These are phyloP conservation scores for Mus minutoides DNA, from an alignment of 2,797 vertebrate genomes.

Conservation along the genomic window DNA sequence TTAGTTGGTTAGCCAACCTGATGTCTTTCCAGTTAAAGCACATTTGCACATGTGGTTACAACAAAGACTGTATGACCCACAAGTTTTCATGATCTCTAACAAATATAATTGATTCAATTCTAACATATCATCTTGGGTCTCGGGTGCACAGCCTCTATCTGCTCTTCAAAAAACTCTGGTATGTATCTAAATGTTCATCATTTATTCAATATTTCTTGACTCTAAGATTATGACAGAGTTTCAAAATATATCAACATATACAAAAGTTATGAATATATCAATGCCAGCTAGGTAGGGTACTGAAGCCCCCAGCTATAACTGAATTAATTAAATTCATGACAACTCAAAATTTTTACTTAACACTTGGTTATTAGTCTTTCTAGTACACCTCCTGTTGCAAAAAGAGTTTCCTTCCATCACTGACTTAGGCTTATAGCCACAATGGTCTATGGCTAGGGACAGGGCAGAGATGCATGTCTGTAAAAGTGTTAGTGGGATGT, in stretches of 20 bases:
- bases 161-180: slow-evolving; percentile 3
- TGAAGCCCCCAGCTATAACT: slow-evolving; percentile 2
- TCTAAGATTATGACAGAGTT: slow-evolving; percentile 62
- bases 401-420: background rate
- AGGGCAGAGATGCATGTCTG: background rate
- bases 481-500: background rate
- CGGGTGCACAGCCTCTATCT: background rate
- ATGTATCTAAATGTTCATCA: slow-evolving; percentile 60
- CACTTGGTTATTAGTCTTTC: background rate
- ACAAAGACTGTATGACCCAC: background rate
- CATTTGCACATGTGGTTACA: background rate
- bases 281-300: background rate
- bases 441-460: background rate
- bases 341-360: slow-evolving; percentile 56
- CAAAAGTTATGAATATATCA: slow-evolving; percentile 48
- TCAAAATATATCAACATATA: slow-evolving; percentile 39
- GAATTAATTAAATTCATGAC: slow-evolving; percentile 58
- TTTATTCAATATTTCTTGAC: slow-evolving; percentile 54
- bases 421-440: background rate
- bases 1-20: background rate
- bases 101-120: slow-evolving; percentile 28
- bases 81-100: background rate
- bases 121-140: background rate
- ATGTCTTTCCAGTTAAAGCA: background rate
- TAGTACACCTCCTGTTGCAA: background rate